Conservation (phyloP, 2,888 invertebrate genomes). For the Mesorhabditis spiculigera region DNA sequence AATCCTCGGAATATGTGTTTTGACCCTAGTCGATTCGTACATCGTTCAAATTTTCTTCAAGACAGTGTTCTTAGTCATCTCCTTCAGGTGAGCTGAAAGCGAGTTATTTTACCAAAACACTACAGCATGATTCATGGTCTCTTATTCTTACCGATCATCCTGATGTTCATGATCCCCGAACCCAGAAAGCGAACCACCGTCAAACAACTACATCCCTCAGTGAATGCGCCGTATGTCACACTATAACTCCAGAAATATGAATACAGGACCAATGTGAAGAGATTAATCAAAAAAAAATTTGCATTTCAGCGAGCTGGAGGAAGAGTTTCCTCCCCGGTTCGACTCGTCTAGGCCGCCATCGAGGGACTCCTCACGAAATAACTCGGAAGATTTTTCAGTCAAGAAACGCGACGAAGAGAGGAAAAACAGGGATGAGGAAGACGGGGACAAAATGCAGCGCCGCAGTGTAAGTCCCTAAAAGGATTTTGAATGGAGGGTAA, state of each 20-base stretch:
- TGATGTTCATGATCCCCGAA: constrained; percentile 37
- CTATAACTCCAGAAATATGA: no score
- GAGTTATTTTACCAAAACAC: neutral
- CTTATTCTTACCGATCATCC: constrained; percentile 53
- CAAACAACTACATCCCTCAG: neutral
- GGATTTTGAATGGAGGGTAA: no score
- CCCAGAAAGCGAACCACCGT: constrained; percentile 2
- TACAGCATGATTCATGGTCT: constrained; percentile 54
- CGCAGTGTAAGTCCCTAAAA: neutral
- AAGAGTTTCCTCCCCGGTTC: neutral
- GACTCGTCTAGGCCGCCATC: neutral
- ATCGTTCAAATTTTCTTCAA: constrained; percentile 56
- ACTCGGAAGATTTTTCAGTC: neutral
- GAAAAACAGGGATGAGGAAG: neutral
- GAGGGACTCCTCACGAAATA: neutral
- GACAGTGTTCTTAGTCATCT: constrained; percentile 56
- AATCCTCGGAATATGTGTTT: constrained; percentile 50
- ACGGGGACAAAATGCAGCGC: neutral
- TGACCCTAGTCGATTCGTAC: constrained; percentile 49
- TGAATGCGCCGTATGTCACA: neutral
- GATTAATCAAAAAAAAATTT: neutral
- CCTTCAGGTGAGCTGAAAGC: constrained; percentile 20
- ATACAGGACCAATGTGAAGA: neutral
- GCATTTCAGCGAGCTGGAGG: neutral
- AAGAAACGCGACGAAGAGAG: no score